Evolutionary conservation across 2,113 vertebrate genomes (phyloP), one percentile per base, ranked within the genome.

Genomic region (Columbina picui): DNA sequence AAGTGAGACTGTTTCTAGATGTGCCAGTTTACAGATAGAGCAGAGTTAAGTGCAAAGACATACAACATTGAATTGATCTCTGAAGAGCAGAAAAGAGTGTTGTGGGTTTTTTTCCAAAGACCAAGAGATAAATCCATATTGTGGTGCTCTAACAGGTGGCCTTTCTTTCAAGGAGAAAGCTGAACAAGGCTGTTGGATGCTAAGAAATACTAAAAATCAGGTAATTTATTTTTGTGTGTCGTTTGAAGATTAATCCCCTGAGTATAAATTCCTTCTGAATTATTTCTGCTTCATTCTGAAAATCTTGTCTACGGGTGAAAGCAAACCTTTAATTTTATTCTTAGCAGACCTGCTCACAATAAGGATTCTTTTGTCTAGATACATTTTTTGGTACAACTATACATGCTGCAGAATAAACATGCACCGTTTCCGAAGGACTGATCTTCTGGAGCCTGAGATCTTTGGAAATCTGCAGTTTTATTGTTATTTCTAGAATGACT

Each of bases 181-280:
- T 59, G 70, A 84, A 90, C 0, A 1, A 87, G 30, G n/a, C 53
- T 85, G 50, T 55, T 93, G 78, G 38, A 77, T 95, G 78, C 60
- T 90, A 49, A 88, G 81, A 78, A 84, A 82, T 41, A 32, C 32
- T 77, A 55, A 93, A 91, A 83, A 34, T 52, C 47, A 87, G 89
- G 76, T 94, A 90, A 92, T 92, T 96, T 96, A 71, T 92, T 93
- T 95, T 57, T 86, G 73, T 92, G 64, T 10, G 2, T 90, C 1
- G 0, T 68, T 87, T 11, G 4, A 87, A 89, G 73, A 89, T 81
- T 95, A 92, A 94, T 92, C 60, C 52, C 56, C 84, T 89, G 78
- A 75, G 80, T 92, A 59, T 78, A 94, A 96, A 93, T 93, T 96
- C 95, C 78, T 76, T 69, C 75, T 87, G 78, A 95, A 93, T 93